Evolutionary conservation across 2,113 vertebrate genomes (phyloP), one percentile per base, ranked within the genome.

Genomic region (Mesocricetus auratus): DNA sequence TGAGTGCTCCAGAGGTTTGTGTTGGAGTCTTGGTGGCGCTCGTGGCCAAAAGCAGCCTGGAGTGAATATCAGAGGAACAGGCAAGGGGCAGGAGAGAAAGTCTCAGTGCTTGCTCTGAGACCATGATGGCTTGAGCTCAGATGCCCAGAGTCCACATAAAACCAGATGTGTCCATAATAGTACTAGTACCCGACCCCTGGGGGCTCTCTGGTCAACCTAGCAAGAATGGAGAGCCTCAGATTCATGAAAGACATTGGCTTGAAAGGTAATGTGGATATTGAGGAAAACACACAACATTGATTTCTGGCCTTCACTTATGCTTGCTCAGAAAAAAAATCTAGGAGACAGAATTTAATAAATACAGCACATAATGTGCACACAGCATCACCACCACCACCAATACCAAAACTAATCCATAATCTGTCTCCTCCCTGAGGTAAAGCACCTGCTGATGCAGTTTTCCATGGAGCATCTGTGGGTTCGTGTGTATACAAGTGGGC

Each of bases 401-500:
- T 16, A 31, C 12, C n/a, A 58, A 73, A 47, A 71, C 39, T 26
- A 42, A 85, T 12, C 7, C 21, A 0, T 7, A 26, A 16, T 17
- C 10, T 2, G 1, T 21, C 47, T 71, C 36, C 56, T 85, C 24
- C 17, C 56, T 4, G 13, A 16, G 3, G 15, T 2, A 29, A 92
- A 36, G 9, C 5, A 39, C 5, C 16, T 36, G 36, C 36, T 12
- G 13, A 47, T 6, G 0, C 13, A 13, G 21, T 53, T 12, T 56
- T 21, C 2, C 11, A 4, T 50, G 39, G 26, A 56, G 47, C 33
- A 26, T 45, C 15, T 13, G 7, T 7, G 6, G 4, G 3, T 3
- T 3, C 3, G 1, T n/a, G 24, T 36, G 7, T 24, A 5, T 3
- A 0, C 1, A 0, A 47, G 79, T 24, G 22, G 17, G 21, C 5